phyloP scores from a whole-genome alignment of 1,140 invertebrate species.

The Prorops nasuta region DNA sequence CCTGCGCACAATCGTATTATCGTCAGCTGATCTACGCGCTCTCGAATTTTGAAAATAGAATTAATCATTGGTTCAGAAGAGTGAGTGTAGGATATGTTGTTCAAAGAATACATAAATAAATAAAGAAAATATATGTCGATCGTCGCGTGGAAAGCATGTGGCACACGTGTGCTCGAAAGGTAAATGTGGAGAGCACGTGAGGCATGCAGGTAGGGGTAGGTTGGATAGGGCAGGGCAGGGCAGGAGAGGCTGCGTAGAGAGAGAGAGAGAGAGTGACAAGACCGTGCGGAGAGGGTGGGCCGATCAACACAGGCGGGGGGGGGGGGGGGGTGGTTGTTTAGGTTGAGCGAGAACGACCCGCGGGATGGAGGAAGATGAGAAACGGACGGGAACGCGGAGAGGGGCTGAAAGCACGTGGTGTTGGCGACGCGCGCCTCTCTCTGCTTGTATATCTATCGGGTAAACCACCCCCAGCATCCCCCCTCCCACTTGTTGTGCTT shows the following conservation, averaged over 20 bases:
- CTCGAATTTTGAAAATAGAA: too few species aligned
- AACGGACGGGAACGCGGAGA: constrained; percentile 6
- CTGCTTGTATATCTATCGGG: constrained; percentile 38
- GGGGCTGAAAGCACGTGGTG: constrained; percentile 36
- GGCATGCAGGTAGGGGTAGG: neutral
- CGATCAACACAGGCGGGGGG: constrained; percentile 29
- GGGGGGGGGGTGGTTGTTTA: constrained; percentile 33
- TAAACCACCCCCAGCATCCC: constrained; percentile 37
- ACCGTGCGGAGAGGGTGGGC: constrained; percentile 26
- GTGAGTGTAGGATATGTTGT: too few species aligned
- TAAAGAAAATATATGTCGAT: too few species aligned
- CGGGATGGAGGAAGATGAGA: constrained; percentile 8
- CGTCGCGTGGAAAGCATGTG: neutral
- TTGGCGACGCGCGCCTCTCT: constrained; percentile 40
- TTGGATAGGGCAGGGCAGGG: too few species aligned
- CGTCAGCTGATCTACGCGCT: too few species aligned
- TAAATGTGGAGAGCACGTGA: neutral
- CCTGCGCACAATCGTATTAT: too few species aligned
- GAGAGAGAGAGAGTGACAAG: constrained; percentile 29
- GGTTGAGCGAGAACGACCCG: constrained; percentile 30
- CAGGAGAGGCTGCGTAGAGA: constrained; percentile 22
- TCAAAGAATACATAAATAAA: too few species aligned
- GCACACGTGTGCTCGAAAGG: neutral
- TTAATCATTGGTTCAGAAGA: too few species aligned
- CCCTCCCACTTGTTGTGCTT: constrained; percentile 52